Evolutionary conservation across 2,797 vertebrate species (phyloP).

Genomic region (Lepus oiostolus): DNA sequence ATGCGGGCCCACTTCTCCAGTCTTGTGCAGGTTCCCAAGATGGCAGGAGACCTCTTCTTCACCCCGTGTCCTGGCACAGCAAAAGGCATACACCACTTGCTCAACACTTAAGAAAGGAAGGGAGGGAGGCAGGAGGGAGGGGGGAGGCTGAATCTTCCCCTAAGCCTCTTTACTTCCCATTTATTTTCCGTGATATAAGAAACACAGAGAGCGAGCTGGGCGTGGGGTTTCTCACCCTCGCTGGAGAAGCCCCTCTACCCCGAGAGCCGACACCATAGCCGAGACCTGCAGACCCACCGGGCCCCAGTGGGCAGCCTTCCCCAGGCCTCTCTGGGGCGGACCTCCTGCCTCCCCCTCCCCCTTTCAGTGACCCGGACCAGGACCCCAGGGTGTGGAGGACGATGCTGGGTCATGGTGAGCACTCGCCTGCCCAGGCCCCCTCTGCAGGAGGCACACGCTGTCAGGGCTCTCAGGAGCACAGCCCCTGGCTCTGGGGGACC

Average conservation of each 20-base stretch:
- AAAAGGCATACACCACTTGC: not conserved
- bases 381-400: not conserved
- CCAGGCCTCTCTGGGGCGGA: too few relatives aligned
- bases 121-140: not conserved
- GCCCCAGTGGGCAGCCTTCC: not conserved
- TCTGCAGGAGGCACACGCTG: not conserved
- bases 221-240: not conserved
- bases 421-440: not conserved
- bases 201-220: not conserved
- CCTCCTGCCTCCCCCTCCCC: not conserved
- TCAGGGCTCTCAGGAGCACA: not conserved
- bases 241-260: not conserved
- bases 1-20: too few relatives aligned
- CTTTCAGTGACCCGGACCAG: not conserved
- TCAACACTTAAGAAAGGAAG: conserved; percentile 60
- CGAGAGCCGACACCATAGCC: not conserved
- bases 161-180: conserved; percentile 52
- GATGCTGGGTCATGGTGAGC: not conserved
- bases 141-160: not conserved
- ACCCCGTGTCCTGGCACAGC: not conserved
- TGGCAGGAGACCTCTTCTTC: not conserved
- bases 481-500: not conserved
- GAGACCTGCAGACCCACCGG: not conserved
- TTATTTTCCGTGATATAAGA: conserved; percentile 44
- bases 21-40: not conserved